These are phyloP conservation scores for Bos taurus DNA, from an alignment of 2,113 vertebrate species.

Conservation along the genomic window DNA sequence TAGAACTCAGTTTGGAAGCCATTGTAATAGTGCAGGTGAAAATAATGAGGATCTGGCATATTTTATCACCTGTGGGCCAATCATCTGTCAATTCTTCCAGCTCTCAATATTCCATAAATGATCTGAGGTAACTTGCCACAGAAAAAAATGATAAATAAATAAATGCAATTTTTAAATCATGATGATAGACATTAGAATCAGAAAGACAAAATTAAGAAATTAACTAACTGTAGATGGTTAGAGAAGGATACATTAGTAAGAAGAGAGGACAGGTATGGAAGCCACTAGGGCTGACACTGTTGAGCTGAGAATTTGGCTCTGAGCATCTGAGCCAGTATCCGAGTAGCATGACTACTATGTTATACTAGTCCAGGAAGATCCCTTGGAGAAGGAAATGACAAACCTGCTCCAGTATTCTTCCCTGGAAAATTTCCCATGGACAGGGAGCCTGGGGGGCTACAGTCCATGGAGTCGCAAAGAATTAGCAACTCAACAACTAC, in stretches of 20 bases:
- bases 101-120: neutral
- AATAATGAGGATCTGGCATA: neutral
- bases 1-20: neutral
- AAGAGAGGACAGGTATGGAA: neutral
- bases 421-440: neutral
- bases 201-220: constrained; percentile 10
- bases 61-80: neutral
- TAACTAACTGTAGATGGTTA: neutral
- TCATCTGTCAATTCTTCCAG: neutral
- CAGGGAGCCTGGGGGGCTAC: neutral
- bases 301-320: neutral
- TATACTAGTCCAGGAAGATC: neutral
- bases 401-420: neutral
- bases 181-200: neutral
- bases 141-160: neutral
- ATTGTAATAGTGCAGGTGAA: neutral
- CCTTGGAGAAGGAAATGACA: neutral
- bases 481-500: neutral
- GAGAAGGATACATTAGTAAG: neutral
- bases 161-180: neutral
- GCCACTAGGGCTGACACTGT: neutral
- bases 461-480: neutral
- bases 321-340: neutral
- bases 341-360: too few species aligned
- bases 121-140: neutral